phyloP scores from a whole-genome alignment of 2,797 vertebrate species.

The Diceros bicornis region DNA sequence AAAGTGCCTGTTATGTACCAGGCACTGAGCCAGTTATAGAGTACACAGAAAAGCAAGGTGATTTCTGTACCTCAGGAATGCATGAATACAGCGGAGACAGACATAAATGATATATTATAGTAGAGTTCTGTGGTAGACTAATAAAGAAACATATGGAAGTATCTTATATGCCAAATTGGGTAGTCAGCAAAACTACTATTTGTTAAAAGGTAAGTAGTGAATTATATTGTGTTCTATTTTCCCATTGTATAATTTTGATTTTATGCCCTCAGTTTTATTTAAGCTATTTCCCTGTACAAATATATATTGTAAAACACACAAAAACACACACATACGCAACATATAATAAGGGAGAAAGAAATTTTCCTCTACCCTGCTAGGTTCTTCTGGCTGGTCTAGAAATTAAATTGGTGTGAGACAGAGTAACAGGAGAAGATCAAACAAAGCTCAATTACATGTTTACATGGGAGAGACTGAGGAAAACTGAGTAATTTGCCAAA shows the following conservation, averaged over 20 bases:
- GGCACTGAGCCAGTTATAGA: background rate
- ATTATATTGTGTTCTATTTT: background rate
- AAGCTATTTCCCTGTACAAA: background rate
- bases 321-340: background rate
- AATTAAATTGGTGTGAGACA: too few relatives aligned
- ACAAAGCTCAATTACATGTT: too few relatives aligned
- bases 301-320: background rate
- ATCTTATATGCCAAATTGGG: background rate
- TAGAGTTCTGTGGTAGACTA: background rate
- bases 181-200: background rate
- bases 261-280: background rate
- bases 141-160: background rate
- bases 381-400: too few relatives aligned
- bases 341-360: background rate
- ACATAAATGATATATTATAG: background rate
- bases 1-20: background rate
- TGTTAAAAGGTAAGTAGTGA: background rate
- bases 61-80: background rate
- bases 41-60: background rate
- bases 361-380: too few relatives aligned
- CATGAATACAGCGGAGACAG: background rate
- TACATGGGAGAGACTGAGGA: too few relatives aligned
- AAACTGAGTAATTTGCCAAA: too few relatives aligned
- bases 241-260: background rate
- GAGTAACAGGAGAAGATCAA: too few relatives aligned